A percentile compares a stretch with the other conserved stretches of the same genome.
Conservation (phyloP, 2,113 vertebrate genomes). For the Ictidomys tridecemlineatus region DNA sequence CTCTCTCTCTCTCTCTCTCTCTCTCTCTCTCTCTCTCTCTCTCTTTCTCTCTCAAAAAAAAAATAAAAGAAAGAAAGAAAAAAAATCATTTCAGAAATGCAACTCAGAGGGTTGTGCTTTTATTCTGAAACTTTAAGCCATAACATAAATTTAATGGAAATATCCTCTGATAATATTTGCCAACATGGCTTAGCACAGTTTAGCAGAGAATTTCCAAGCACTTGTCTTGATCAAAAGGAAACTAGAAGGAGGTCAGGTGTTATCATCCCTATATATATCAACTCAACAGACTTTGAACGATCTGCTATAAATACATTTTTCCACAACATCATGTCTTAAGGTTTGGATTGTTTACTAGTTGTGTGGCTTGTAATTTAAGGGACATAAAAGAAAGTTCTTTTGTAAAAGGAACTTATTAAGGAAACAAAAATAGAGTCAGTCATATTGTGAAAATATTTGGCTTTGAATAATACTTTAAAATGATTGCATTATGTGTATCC, state of each 20-base stretch:
- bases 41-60: too few species aligned
- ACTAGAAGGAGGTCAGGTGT: constrained; percentile 52
- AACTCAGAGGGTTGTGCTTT: neutral
- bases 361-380: constrained; percentile 51
- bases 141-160: constrained; percentile 58
- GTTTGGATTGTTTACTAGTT: constrained; percentile 50
- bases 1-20: too few species aligned
- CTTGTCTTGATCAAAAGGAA: constrained; percentile 46
- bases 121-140: constrained; percentile 55
- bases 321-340: neutral
- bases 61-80: too few species aligned
- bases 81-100: neutral
- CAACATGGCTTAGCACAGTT: constrained; percentile 34
- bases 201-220: constrained; percentile 24
- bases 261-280: neutral
- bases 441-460: constrained; percentile 16
- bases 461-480: neutral
- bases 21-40: too few species aligned
- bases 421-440: constrained; percentile 49
- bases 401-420: neutral
- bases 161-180: constrained; percentile 42
- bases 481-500: too few species aligned
- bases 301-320: constrained; percentile 64
- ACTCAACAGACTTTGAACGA: neutral
- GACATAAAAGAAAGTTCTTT: constrained; percentile 18